Evolutionary conservation across 1,140 invertebrate species (phyloP).

Genomic region (Scaptomyza montana): DNA sequence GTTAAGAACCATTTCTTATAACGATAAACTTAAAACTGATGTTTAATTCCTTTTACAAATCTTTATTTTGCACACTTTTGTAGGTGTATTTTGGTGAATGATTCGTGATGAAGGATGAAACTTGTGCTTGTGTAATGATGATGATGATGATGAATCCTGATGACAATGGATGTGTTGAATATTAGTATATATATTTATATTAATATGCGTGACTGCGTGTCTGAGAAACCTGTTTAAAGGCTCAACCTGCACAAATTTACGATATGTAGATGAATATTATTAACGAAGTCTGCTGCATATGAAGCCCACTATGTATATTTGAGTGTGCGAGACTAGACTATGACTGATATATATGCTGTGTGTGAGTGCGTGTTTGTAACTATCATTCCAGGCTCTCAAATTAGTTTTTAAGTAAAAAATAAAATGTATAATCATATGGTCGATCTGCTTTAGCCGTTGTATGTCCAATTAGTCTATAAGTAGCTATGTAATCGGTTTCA

Average conservation of each 20-base stretch:
- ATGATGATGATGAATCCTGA: conserved; percentile 52
- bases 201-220: conserved; percentile 16
- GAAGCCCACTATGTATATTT: conserved; percentile 21
- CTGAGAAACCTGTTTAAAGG: conserved; percentile 25
- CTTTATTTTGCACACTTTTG: conserved; percentile 54
- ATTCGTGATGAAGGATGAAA: conserved; percentile 52
- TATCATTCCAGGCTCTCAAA: conserved; percentile 57
- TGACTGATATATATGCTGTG: conserved; percentile 46
- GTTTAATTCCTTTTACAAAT: conserved; percentile 29
- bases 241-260: conserved; percentile 65
- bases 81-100: conserved; percentile 61
- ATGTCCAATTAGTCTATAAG: conserved; percentile 7
- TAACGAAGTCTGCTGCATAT: conserved; percentile 31
- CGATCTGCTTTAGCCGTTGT: conserved; percentile 20
- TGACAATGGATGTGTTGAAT: conserved; percentile 51
- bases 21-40: conserved; percentile 8
- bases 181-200: not conserved
- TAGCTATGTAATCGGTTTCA: not conserved
- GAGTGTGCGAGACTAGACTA: conserved; percentile 39
- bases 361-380: not conserved
- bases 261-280: conserved; percentile 42
- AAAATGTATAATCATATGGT: conserved; percentile 21
- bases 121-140: conserved; percentile 52
- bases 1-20: conserved; percentile 5
- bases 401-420: conserved; percentile 8